phyloP scores from a whole-genome alignment of 2,888 invertebrate genomes.

The Pristionchus fissidentatus region DNA sequence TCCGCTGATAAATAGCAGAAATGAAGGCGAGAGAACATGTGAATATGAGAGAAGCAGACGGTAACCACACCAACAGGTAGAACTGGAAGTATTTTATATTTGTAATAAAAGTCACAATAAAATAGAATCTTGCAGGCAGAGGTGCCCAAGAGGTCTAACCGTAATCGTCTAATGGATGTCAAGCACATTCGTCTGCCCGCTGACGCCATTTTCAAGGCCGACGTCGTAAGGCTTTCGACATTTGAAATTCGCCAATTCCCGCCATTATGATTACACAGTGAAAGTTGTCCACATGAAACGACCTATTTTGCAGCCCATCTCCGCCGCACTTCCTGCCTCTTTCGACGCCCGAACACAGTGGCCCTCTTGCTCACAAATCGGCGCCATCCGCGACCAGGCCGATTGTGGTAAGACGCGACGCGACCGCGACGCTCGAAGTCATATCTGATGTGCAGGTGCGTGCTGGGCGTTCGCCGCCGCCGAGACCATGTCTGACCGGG shows the following conservation, averaged over 20 bases:
- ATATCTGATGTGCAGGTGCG: too few relatives aligned
- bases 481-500: slow-evolving; percentile 78
- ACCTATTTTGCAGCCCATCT: slow-evolving; percentile 50
- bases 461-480: slow-evolving; percentile 84
- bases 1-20: too few relatives aligned
- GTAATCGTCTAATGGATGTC: neutral
- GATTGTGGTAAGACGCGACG: slow-evolving; percentile 85
- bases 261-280: neutral
- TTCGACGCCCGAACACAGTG: slow-evolving; percentile 88
- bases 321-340: slow-evolving; percentile 81
- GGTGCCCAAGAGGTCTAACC: neutral
- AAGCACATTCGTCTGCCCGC: slow-evolving; percentile 28
- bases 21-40: too few relatives aligned
- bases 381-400: slow-evolving; percentile 88
- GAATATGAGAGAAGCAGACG: too few relatives aligned
- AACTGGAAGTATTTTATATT: too few relatives aligned
- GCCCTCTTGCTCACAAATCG: slow-evolving; percentile 89
- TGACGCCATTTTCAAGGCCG: neutral
- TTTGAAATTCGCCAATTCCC: neutral
- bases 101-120: too few relatives aligned
- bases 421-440: neutral
- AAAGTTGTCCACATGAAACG: neutral
- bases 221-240: neutral
- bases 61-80: too few relatives aligned
- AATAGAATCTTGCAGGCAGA: neutral